Evolutionary conservation across 2,113 vertebrate species (phyloP), one percentile per base, ranked within the genome.

Genomic region (Prolemur simus): DNA sequence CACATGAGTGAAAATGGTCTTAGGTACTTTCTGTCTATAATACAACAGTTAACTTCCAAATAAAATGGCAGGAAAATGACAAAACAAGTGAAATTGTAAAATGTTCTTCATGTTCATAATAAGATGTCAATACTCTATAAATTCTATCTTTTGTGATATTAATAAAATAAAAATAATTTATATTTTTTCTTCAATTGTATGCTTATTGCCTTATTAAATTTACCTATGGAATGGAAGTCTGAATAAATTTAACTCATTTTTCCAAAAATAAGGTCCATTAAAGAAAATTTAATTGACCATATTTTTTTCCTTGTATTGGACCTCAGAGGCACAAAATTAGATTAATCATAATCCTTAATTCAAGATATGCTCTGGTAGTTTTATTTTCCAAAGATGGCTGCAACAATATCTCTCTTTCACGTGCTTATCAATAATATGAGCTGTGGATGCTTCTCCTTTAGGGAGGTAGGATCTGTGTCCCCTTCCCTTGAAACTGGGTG

Each of bases 61-160:
- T 92, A 87, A 97, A 92, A 94, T 96, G 23, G 9, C 66, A 89
- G 21, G 34, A 86, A 94, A 87, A 34, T 15, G 25, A 68, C 60
- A 91, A 95, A 49, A 76, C 29, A 42, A 93, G 45, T 69, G 42
- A 91, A 95, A 86, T 45, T 91, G 13, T 89, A 93, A 97, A 93
- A 91, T 83, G 56, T 5, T 56, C 20, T 89, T 95, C 63, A 84
- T 68, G 74, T 83, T 94, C 91, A 86, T 91, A 71, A 85, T 73
- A 84, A 85, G 78, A 76, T 90, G 56, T 39, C 45, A 91, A 89
- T 58, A 85, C 39, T 92, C 37, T 87, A 64, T 58, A 66, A 89
- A 87, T 74, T 66, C 27, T 69, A 54, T 39, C 23, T 91, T 96
- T 89, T 66, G 39, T 95, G 84, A 90, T 94, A 54, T n/a, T 32